phyloP scores from a whole-genome alignment of 2,113 vertebrate species.

The Cygnus buccinator region DNA sequence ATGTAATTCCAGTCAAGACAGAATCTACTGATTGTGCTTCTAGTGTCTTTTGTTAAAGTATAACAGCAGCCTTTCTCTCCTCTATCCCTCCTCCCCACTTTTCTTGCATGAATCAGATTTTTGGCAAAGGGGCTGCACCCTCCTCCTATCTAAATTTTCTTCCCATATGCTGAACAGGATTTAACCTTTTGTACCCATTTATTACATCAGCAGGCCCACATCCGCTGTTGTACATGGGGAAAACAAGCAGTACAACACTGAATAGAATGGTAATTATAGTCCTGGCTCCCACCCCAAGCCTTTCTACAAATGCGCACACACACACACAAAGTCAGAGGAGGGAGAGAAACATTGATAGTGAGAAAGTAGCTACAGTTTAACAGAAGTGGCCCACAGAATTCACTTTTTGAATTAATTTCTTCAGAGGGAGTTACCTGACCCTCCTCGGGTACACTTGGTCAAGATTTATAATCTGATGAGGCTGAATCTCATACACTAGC shows the following conservation, averaged over 20 bases:
- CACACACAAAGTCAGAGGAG: not conserved
- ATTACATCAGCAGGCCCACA: conserved; percentile 31
- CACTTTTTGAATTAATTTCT: not conserved
- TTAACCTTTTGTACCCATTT: conserved; percentile 47
- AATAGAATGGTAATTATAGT: not conserved
- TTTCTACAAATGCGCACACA: rapidly evolving
- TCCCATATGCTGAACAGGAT: not conserved
- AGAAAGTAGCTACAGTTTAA: not conserved
- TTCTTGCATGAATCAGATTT: conserved; percentile 37
- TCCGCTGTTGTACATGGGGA: not conserved
- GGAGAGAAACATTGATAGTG: rapidly evolving
- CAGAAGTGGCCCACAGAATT: not conserved
- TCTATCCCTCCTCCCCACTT: not conserved
- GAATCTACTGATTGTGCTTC: conserved; percentile 40
- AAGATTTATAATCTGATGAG: not conserved
- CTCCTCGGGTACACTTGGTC: rapidly evolving
- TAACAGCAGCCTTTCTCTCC: conserved; percentile 48
- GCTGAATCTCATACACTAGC: rapidly evolving
- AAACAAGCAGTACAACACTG: not conserved
- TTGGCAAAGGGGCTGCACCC: not conserved
- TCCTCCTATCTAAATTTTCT: conserved; percentile 10
- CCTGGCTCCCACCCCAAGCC: not conserved
- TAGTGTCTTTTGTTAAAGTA: conserved; percentile 42
- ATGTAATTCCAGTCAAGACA: conserved; percentile 47
- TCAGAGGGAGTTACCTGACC: not conserved